Evolutionary conservation across 2,888 invertebrate genomes (phyloP), one percentile per base, ranked within the genome.

Genomic region (Poecilobothrus nobilitatus): DNA sequence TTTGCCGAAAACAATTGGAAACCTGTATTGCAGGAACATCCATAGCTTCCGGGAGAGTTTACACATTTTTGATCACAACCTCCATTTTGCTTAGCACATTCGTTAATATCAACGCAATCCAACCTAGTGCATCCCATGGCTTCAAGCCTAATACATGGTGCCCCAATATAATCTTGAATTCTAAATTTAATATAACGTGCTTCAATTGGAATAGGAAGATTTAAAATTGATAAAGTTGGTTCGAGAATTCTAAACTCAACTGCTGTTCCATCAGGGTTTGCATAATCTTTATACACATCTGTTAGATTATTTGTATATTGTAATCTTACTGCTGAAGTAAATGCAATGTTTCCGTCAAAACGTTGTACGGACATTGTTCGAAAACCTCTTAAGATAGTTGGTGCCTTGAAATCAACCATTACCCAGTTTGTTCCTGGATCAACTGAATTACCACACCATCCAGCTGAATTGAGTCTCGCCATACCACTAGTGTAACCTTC

Each of bases 51-150:
- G 61, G 95, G 92, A 70, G 89, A 90, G 74, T 95, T 96, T 64
- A 94, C 85, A 81, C 95, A 96, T 82, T 94, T 94, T 76, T 95
- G 95, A 76, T 95, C 92, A 80, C 95, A 96, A 20, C 95, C 95
- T 18, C 95, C 95, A 76, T 95, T 95, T 73, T 90, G 89, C 41
- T 86, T 86, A 65, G 87, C 86, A 78, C 95, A 96, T 79, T 96
- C 95, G 76, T 96, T 95, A 65, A 94, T 86, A 77, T 96, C 95
- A 20, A 87, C 84, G 78, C 95, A 96, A 77, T 95, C 95, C 73
- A 95, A 84, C 73, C 95, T 86, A 0, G 93, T 92, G 78, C 95
- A 95, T 21, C 95, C 95, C 93, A 95, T 95, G 61, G 95, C 86
- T 84, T 95, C 95, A 70, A 95, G 82, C 79, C 94, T 91, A 70